Evolutionary conservation across 2,113 vertebrate genomes (phyloP).

Genomic region (Cynocephalus volans): DNA sequence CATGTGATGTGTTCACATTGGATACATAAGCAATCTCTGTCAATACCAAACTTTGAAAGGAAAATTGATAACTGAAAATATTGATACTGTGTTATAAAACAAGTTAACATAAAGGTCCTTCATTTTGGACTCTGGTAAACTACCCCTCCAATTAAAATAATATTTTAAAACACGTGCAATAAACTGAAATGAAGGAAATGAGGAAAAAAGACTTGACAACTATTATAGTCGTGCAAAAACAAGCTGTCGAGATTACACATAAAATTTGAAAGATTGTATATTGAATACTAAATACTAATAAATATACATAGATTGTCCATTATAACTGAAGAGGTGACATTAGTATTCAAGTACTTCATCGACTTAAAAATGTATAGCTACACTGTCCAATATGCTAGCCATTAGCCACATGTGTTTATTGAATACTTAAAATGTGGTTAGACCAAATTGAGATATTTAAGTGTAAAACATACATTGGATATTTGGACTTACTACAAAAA

Average conservation of each 20-base stretch:
- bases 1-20: background rate
- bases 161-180: background rate
- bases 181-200: conserved; percentile 17
- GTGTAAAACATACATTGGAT: background rate
- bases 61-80: background rate
- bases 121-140: background rate
- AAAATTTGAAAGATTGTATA: background rate
- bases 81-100: conserved; percentile 1
- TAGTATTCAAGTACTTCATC: background rate
- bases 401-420: background rate
- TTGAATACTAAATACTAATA: background rate
- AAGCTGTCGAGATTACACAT: background rate
- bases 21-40: background rate
- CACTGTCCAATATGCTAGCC: background rate
- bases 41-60: background rate
- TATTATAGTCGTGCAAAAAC: background rate
- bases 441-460: background rate
- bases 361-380: background rate
- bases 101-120: background rate
- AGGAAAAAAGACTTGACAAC: background rate
- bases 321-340: background rate
- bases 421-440: background rate
- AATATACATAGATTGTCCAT: background rate
- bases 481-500: background rate
- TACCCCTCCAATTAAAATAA: conserved; percentile 2